Evolutionary conservation across 2,113 vertebrate species (phyloP).

Genomic region (Anoplopoma fimbria): DNA sequence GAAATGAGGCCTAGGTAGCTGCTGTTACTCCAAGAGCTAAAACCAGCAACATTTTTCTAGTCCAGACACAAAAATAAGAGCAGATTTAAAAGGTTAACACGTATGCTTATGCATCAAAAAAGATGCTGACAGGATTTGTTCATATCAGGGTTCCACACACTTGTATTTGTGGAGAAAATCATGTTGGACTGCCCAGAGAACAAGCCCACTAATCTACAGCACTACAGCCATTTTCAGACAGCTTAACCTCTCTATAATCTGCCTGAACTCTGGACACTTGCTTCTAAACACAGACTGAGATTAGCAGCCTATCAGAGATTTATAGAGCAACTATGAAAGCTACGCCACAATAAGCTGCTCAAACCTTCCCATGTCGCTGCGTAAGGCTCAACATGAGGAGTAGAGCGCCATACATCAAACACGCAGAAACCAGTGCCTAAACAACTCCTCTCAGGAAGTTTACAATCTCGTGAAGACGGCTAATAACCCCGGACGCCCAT

Average conservation of each 20-base stretch:
- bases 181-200: constrained; percentile 33
- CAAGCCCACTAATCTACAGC: constrained; percentile 54
- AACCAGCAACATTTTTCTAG: not conserved
- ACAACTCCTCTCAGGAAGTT: constrained; percentile 31
- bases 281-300: constrained; percentile 61
- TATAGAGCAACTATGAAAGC: constrained; percentile 52
- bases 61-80: not conserved
- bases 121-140: constrained; percentile 23
- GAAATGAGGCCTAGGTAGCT: not conserved
- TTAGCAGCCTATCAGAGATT: constrained; percentile 54
- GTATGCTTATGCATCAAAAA: not conserved
- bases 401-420: not conserved
- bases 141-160: constrained; percentile 17
- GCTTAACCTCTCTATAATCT: constrained; percentile 67
- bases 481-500: constrained; percentile 40
- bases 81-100: constrained; percentile 6
- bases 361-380: constrained; percentile 23
- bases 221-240: constrained; percentile 59
- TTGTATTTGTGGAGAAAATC: constrained; percentile 4
- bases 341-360: constrained; percentile 50
- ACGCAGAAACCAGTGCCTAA: not conserved
- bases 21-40: not conserved
- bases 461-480: constrained; percentile 26
- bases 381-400: constrained; percentile 20
- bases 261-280: constrained; percentile 57